Conservation (phyloP, 2,888 invertebrate genomes). For the Lochmaea capreae region DNA sequence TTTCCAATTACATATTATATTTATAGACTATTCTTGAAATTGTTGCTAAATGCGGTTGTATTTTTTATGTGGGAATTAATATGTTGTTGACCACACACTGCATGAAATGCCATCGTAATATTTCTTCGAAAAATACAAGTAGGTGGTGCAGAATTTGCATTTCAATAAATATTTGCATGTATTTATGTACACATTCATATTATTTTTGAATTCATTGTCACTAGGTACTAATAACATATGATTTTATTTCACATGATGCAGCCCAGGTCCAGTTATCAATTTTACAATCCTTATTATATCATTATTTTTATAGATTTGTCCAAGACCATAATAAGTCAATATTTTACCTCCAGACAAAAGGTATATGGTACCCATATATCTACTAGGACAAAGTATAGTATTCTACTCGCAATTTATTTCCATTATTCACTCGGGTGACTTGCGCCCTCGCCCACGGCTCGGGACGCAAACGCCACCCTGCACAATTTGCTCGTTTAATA, state of each 20-base stretch:
- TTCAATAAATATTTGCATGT: slow-evolving; percentile 10
- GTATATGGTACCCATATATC: too few species aligned
- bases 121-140: slow-evolving; percentile 12
- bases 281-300: too few species aligned
- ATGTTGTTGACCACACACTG: neutral
- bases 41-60: neutral
- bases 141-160: slow-evolving; percentile 1
- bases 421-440: too few species aligned
- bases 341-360: too few species aligned
- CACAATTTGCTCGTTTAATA: too few species aligned
- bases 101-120: slow-evolving; percentile 4
- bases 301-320: too few species aligned
- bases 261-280: neutral
- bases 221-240: neutral
- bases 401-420: too few species aligned
- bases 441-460: too few species aligned
- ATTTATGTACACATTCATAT: slow-evolving; percentile 3
- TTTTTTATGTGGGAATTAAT: slow-evolving; percentile 1
- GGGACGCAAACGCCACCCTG: too few species aligned
- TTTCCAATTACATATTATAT: too few species aligned
- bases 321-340: too few species aligned
- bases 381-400: too few species aligned
- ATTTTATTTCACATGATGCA: neutral
- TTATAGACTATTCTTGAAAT: neutral
- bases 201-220: neutral